Conservation (phyloP, 2,797 vertebrate species). For the Chloroceryle amazona region DNA sequence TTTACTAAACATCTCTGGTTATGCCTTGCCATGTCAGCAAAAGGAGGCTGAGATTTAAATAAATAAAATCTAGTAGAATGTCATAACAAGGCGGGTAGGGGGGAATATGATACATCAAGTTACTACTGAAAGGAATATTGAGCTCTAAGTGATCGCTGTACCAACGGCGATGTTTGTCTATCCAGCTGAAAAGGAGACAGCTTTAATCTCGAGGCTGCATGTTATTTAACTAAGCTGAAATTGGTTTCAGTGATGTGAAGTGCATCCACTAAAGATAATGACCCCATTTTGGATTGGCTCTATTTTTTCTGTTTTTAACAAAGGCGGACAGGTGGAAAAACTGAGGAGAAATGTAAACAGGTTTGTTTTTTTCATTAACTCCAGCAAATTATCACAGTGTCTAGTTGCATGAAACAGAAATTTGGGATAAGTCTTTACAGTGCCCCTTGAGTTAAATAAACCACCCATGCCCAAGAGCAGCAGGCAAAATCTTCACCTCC, state of each 20-base stretch:
- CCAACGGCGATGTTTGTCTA: conserved; percentile 31
- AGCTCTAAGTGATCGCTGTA: conserved; percentile 52
- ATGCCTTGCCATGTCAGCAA: conserved; percentile 74
- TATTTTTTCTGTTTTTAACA: conserved; percentile 25
- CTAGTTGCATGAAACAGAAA: not conserved
- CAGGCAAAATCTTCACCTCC: not conserved
- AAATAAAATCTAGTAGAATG: conserved; percentile 57
- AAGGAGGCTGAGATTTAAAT: conserved; percentile 72
- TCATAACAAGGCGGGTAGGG: conserved; percentile 50
- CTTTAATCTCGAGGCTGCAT: conserved; percentile 51
- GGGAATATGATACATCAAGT: conserved; percentile 41
- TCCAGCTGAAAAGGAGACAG: conserved; percentile 54
- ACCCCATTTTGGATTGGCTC: conserved; percentile 7
- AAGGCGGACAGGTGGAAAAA: conserved; percentile 34
- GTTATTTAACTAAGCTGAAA: conserved; percentile 67
- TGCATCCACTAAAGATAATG: conserved; percentile 45
- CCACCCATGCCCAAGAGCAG: not conserved
- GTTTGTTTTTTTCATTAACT: conserved; percentile 9
- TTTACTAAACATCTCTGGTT: conserved; percentile 73
- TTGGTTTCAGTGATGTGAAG: conserved; percentile 31
- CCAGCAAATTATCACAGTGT: not conserved
- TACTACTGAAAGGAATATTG: conserved; percentile 57
- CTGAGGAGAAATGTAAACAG: conserved; percentile 4
- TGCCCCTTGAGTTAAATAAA: not conserved
- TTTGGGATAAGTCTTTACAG: not conserved